Evolutionary conservation across 2,113 vertebrate species (phyloP).

Genomic region (Macaca nemestrina): DNA sequence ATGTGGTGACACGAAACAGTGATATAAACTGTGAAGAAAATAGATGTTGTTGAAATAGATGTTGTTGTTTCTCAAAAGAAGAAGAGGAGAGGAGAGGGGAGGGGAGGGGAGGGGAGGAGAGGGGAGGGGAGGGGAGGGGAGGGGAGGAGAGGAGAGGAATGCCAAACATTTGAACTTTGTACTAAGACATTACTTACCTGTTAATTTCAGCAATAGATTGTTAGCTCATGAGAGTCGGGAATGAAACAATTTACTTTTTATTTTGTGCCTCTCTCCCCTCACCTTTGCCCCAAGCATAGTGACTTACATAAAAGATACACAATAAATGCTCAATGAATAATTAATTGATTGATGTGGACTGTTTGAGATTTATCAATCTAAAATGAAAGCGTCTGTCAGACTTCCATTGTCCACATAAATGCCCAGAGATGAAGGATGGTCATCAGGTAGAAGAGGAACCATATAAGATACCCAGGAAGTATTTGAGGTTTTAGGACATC

Average conservation of each 20-base stretch:
- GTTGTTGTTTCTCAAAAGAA: too few species aligned
- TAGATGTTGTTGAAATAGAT: background rate
- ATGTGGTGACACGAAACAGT: background rate
- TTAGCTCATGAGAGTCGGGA: background rate
- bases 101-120: too few species aligned
- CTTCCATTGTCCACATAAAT: background rate
- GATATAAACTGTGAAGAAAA: background rate
- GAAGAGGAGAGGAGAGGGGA: too few species aligned
- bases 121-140: too few species aligned
- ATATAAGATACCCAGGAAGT: background rate
- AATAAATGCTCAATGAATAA: background rate
- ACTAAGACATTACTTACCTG: background rate
- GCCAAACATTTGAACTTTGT: background rate
- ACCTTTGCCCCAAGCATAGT: background rate
- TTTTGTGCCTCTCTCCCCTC: background rate
- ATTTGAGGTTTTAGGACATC: background rate
- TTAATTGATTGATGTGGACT: background rate
- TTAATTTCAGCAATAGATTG: background rate
- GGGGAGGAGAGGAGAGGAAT: too few species aligned
- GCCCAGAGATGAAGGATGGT: background rate
- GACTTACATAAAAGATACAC: background rate
- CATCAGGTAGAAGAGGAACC: background rate
- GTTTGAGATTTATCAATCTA: background rate
- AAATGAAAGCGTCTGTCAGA: background rate
- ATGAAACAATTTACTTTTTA: background rate